These are phyloP conservation scores for Labeo rohita DNA, from an alignment of 2,113 vertebrate genomes.

Conservation along the genomic window DNA sequence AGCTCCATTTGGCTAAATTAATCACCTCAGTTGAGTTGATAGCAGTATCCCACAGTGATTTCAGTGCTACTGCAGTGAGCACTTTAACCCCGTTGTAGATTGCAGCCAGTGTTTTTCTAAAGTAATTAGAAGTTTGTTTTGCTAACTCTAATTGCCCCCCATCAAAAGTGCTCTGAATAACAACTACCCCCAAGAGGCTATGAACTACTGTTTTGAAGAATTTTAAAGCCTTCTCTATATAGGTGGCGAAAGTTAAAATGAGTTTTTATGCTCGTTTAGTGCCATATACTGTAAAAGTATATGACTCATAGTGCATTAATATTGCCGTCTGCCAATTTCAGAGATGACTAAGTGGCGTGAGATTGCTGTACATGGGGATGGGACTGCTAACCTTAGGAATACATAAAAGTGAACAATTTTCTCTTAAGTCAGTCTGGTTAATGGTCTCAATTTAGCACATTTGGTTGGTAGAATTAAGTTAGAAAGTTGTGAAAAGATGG, in stretches of 20 bases:
- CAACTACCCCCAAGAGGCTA: constrained; percentile 41
- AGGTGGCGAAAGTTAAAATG: not conserved
- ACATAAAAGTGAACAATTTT: not conserved
- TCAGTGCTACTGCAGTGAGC: constrained; percentile 37
- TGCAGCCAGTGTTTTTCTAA: constrained; percentile 67
- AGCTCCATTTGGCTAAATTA: not conserved
- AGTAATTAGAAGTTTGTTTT: constrained; percentile 76
- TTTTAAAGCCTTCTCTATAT: not conserved
- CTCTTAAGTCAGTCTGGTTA: not conserved
- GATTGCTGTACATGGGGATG: not conserved
- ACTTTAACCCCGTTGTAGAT: constrained; percentile 60
- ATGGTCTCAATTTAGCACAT: not conserved
- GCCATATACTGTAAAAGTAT: not conserved
- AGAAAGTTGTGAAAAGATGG: not conserved
- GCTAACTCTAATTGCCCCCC: constrained; percentile 64
- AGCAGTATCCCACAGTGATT: constrained; percentile 3
- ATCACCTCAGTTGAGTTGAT: not conserved
- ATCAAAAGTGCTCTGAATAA: constrained; percentile 54
- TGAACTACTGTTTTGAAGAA: constrained; percentile 65
- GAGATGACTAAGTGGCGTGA: not conserved
- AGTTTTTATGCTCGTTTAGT: not conserved
- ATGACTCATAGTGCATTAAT: not conserved
- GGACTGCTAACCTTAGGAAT: not conserved
- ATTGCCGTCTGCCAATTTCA: not conserved
- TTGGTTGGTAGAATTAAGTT: not conserved